Evolutionary conservation across 2,113 vertebrate species (phyloP).

Genomic region (Blennius ocellaris): DNA sequence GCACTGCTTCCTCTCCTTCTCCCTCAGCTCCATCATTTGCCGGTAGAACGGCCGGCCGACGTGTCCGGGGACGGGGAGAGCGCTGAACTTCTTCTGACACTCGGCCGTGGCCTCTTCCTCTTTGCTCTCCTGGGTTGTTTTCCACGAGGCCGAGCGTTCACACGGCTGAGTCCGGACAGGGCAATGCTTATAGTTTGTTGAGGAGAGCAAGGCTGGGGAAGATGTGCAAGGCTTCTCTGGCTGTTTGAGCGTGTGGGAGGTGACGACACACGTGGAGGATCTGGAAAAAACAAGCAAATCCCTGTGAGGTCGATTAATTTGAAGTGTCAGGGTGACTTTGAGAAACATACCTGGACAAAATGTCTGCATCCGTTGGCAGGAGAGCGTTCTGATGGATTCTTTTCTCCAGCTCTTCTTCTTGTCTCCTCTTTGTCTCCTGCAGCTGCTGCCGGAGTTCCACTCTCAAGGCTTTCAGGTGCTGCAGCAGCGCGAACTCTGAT

Average conservation of each 20-base stretch:
- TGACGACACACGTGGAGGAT: slow-evolving; percentile 74
- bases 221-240: slow-evolving; percentile 65
- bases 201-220: slow-evolving; percentile 71
- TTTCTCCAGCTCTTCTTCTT: slow-evolving; percentile 72
- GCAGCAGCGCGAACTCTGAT: slow-evolving; percentile 68
- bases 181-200: slow-evolving; percentile 78
- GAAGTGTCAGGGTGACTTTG: background rate
- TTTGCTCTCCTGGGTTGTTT: slow-evolving; percentile 67
- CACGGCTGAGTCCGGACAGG: slow-evolving; percentile 78
- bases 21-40: slow-evolving; percentile 84
- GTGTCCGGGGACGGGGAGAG: slow-evolving; percentile 87
- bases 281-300: slow-evolving; percentile 27
- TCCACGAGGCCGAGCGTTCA: slow-evolving; percentile 59
- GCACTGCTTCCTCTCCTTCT: slow-evolving; percentile 83
- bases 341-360: slow-evolving; percentile 49
- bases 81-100: slow-evolving; percentile 91
- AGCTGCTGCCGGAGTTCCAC: slow-evolving; percentile 74
- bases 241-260: slow-evolving; percentile 49
- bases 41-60: slow-evolving; percentile 86
- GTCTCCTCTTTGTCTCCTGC: slow-evolving; percentile 69
- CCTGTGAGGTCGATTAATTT: background rate
- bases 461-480: slow-evolving; percentile 70
- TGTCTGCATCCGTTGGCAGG: slow-evolving; percentile 56
- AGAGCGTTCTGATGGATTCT: slow-evolving; percentile 73
- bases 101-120: slow-evolving; percentile 87